Percentiles rank a stretch among this genome's conserved stretches.
Conservation (phyloP, 2,888 invertebrate species). For the Ophioninae sp. region DNA sequence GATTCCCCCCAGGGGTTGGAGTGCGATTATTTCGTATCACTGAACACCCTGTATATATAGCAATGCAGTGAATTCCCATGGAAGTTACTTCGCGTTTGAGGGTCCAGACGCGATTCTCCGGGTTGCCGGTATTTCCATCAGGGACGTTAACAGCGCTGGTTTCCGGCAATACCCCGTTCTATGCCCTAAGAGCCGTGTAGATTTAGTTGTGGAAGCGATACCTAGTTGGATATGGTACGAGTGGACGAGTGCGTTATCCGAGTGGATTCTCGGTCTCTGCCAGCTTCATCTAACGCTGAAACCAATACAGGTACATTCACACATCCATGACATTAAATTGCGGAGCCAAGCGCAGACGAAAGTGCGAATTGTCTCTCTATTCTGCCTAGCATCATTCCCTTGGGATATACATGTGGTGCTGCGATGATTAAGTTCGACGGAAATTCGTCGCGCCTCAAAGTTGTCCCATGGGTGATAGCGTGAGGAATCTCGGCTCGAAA, state of each 20-base stretch:
- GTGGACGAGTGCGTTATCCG: constrained; percentile 22
- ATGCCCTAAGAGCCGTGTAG: constrained; percentile 12
- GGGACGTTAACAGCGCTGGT: constrained; percentile 9
- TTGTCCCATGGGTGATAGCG: constrained; percentile 55
- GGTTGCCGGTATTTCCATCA: constrained; percentile 19
- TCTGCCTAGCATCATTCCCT: constrained; percentile 55
- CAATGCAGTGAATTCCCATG: constrained; percentile 44
- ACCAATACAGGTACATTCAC: constrained; percentile 11
- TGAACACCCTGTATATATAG: neutral
- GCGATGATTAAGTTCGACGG: constrained; percentile 65
- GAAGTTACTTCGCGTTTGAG: neutral
- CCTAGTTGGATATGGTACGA: constrained; percentile 17
- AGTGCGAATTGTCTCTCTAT: constrained; percentile 61
- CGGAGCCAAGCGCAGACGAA: constrained; percentile 38
- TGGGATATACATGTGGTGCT: constrained; percentile 53
- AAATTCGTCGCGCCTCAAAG: constrained; percentile 61
- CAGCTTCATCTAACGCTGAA: constrained; percentile 11
- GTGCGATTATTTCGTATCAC: neutral
- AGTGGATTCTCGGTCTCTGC: constrained; percentile 19
- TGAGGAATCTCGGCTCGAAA: constrained; percentile 17
- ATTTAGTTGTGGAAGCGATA: neutral
- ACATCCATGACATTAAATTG: neutral
- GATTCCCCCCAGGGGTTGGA: neutral
- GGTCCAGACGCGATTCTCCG: constrained; percentile 20
- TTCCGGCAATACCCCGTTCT: neutral